phyloP scores from a whole-genome alignment of 2,113 vertebrate species.

The Calypte anna region DNA sequence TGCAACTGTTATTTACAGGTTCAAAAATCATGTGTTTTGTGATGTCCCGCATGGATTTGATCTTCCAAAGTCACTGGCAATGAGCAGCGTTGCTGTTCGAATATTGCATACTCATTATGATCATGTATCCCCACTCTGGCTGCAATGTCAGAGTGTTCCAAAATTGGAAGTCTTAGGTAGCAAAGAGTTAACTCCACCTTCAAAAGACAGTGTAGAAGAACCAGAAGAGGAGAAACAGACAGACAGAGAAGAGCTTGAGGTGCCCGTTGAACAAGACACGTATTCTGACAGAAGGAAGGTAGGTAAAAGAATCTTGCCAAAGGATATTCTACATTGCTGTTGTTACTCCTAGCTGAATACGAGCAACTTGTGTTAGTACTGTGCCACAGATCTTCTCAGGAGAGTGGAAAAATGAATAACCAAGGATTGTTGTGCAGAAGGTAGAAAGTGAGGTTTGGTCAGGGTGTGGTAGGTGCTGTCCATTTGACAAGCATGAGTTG shows the following conservation, averaged over 20 bases:
- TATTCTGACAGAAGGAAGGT: not conserved
- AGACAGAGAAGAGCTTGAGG: accelerated
- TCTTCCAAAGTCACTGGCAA: slow-evolving; percentile 83
- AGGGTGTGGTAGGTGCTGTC: not conserved
- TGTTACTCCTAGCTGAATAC: not conserved
- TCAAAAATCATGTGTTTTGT: slow-evolving; percentile 78
- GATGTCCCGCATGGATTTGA: slow-evolving; percentile 78
- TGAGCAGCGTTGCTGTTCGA: slow-evolving; percentile 78
- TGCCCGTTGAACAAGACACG: slow-evolving; percentile 20
- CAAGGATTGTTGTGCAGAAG: not conserved
- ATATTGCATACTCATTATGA: slow-evolving; percentile 88
- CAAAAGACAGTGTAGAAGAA: not conserved
- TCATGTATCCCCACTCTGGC: slow-evolving; percentile 80
- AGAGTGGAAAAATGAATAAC: not conserved
- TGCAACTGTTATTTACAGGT: slow-evolving; percentile 67
- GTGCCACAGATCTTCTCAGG: not conserved
- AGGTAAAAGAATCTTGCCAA: not conserved
- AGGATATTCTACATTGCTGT: not conserved
- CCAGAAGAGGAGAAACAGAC: not conserved
- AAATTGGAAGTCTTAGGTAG: not conserved
- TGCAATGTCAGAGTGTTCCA: not conserved
- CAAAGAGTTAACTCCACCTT: accelerated
- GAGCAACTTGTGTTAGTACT: not conserved
- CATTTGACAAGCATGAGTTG: not conserved
- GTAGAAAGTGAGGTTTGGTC: not conserved